A percentile compares a stretch with the other conserved stretches of the same genome.
phyloP scores from a whole-genome alignment of 2,888 invertebrate species.

The Hemithea aestivaria region DNA sequence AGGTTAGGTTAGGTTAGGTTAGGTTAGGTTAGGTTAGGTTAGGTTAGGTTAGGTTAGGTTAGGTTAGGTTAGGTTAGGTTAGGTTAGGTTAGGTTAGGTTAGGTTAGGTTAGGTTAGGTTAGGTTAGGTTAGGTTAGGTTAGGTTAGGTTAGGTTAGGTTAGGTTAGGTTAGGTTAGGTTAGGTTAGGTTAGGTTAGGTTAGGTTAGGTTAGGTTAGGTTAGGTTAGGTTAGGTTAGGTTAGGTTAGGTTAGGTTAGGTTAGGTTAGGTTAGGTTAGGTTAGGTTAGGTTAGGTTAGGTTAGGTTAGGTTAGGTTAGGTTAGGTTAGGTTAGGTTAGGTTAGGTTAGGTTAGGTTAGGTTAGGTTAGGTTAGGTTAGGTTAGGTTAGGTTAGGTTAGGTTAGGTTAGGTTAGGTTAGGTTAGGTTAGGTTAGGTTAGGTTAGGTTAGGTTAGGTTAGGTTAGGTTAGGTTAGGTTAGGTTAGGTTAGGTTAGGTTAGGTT shows the following conservation, averaged over 20 bases:
- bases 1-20: constrained; percentile 14
- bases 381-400: constrained; percentile 19
- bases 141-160: constrained; percentile 16
- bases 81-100: constrained; percentile 16
- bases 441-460: too few relatives aligned
- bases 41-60: constrained; percentile 11
- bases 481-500: too few relatives aligned
- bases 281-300: constrained; percentile 21
- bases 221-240: constrained; percentile 23
- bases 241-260: constrained; percentile 21
- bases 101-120: constrained; percentile 12
- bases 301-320: constrained; percentile 17
- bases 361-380: constrained; percentile 17
- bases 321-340: constrained; percentile 14
- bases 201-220: constrained; percentile 24
- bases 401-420: constrained; percentile 16
- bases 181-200: constrained; percentile 21
- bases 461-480: too few relatives aligned
- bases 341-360: constrained; percentile 11
- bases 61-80: constrained; percentile 16
- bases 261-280: constrained; percentile 21
- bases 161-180: constrained; percentile 21
- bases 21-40: constrained; percentile 13
- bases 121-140: constrained; percentile 12
- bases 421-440: constrained; percentile 18